These are phyloP conservation scores for Daboia siamensis DNA, from an alignment of 2,113 vertebrate genomes.

Conservation along the genomic window DNA sequence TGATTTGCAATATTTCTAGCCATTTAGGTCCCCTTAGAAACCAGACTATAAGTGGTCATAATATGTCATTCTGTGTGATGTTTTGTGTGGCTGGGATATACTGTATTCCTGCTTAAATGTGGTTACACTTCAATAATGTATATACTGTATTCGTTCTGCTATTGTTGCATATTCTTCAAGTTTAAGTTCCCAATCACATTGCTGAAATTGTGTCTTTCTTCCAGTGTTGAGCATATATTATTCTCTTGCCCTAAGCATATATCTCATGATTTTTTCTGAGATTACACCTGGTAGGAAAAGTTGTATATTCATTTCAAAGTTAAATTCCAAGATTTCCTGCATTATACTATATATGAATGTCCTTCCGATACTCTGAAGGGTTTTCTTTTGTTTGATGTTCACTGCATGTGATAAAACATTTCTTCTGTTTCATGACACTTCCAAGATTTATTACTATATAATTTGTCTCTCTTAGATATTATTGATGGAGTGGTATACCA, in stretches of 20 bases:
- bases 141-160: neutral
- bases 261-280: neutral
- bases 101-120: neutral
- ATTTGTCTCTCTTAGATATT: neutral
- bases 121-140: neutral
- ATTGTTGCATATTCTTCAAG: neutral
- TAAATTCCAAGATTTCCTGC: neutral
- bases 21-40: neutral
- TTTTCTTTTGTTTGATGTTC: neutral
- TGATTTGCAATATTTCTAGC: neutral
- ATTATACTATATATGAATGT: neutral
- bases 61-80: neutral
- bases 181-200: neutral
- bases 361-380: neutral
- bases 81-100: neutral
- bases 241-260: neutral
- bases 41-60: neutral
- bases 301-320: neutral
- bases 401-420: neutral
- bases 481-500: neutral
- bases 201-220: neutral
- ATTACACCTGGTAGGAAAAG: neutral
- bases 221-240: neutral
- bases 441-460: neutral
- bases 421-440: neutral